Evolutionary conservation across 2,888 invertebrate genomes (phyloP).

Genomic region (Neocrepidodera transversa): DNA sequence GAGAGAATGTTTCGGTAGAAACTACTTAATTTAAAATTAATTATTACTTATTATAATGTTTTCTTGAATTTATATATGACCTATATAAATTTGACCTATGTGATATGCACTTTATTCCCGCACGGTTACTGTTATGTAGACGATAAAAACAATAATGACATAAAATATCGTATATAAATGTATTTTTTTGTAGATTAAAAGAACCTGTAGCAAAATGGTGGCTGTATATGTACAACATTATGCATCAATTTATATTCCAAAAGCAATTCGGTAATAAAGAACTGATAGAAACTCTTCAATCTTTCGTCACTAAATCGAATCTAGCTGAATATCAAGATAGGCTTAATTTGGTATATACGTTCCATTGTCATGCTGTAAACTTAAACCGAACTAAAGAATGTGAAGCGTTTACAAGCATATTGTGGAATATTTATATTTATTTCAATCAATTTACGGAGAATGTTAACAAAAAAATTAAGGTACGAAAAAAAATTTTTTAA

Average conservation of each 20-base stretch:
- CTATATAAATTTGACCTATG: too few species aligned
- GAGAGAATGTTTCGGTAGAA: too few species aligned
- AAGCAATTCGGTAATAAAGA: slow-evolving; percentile 54
- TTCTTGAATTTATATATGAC: too few species aligned
- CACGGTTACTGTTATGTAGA: too few species aligned
- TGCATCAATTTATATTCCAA: slow-evolving; percentile 67
- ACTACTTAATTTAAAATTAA: too few species aligned
- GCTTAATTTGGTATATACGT: slow-evolving; percentile 77
- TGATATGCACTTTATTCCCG: too few species aligned
- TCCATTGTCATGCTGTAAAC: slow-evolving; percentile 80
- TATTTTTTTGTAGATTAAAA: slow-evolving; percentile 64
- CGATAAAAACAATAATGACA: too few species aligned
- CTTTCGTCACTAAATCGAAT: slow-evolving; percentile 83
- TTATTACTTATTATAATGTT: too few species aligned
- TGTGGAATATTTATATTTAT: slow-evolving; percentile 85
- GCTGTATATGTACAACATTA: slow-evolving; percentile 83
- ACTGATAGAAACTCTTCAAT: slow-evolving; percentile 70
- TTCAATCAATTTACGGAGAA: slow-evolving; percentile 79
- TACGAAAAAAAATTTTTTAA: slow-evolving; percentile 47
- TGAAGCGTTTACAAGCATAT: slow-evolving; percentile 69
- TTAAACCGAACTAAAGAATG: slow-evolving; percentile 52
- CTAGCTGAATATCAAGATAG: slow-evolving; percentile 85
- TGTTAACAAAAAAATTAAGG: slow-evolving; percentile 70
- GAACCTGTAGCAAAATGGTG: slow-evolving; percentile 84
- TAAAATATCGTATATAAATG: too few species aligned